Evolutionary conservation across 37 sponge, comb jelly and placozoan genomes (phyloP).

Genomic region (Agelas oroides): DNA sequence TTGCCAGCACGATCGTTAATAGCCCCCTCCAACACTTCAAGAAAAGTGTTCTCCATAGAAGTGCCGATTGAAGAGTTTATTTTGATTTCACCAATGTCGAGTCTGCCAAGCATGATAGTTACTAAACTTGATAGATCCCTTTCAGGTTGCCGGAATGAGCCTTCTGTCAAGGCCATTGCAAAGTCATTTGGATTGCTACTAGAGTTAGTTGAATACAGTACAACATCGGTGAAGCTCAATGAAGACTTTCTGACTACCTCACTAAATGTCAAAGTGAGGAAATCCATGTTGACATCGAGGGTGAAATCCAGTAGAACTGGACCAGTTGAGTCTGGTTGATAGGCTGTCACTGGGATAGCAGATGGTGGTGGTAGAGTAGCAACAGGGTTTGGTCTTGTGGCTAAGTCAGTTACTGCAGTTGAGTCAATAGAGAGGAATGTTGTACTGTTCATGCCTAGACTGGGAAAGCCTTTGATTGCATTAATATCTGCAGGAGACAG

Average conservation of each 20-base stretch:
- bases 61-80: slow-evolving; percentile 51
- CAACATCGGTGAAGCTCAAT: slow-evolving; percentile 24
- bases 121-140: slow-evolving; percentile 34
- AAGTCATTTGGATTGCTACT: slow-evolving; percentile 29
- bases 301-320: slow-evolving; percentile 62
- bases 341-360: slow-evolving; percentile 50
- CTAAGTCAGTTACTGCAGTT: slow-evolving; percentile 62
- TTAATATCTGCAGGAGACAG: slow-evolving; percentile 63
- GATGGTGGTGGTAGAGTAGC: slow-evolving; percentile 20
- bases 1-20: slow-evolving; percentile 62
- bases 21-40: slow-evolving; percentile 21
- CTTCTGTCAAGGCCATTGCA: slow-evolving; percentile 41
- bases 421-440: slow-evolving; percentile 75
- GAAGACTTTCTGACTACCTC: slow-evolving; percentile 76
- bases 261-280: slow-evolving; percentile 62
- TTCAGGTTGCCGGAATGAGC: slow-evolving; percentile 33
- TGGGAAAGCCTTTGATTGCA: slow-evolving; percentile 60
- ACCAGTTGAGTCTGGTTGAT: slow-evolving; percentile 49
- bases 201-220: slow-evolving; percentile 54
- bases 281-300: slow-evolving; percentile 79
- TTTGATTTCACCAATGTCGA: slow-evolving; percentile 75
- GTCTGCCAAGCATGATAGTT: slow-evolving; percentile 35
- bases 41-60: slow-evolving; percentile 59
- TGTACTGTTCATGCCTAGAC: slow-evolving; percentile 24
- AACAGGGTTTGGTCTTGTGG: slow-evolving; percentile 64